A percentile compares a stretch with the other conserved stretches of the same genome.
phyloP scores from a whole-genome alignment of 2,888 invertebrate genomes.

The Drosophila algonquin region DNA sequence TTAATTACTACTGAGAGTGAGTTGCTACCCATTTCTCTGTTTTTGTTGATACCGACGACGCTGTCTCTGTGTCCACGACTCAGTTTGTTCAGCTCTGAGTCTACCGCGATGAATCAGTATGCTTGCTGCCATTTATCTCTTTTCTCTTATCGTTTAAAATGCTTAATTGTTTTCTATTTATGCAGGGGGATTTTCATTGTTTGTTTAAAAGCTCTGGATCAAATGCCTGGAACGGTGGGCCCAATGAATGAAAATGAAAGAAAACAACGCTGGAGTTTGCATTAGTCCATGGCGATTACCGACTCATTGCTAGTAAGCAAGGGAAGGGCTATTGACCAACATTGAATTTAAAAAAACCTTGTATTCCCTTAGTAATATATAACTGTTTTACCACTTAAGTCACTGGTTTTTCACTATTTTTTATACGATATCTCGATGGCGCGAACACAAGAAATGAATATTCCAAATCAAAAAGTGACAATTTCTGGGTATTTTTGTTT shows the following conservation, averaged over 20 bases:
- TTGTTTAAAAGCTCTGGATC: conserved; percentile 61
- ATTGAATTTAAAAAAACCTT: conserved; percentile 17
- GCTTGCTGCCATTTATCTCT: conserved; percentile 57
- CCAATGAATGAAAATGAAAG: background rate
- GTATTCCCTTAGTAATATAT: conserved; percentile 20
- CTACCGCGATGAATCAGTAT: conserved; percentile 58
- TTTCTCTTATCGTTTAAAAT: conserved; percentile 67
- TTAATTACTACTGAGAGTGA: conserved; percentile 53
- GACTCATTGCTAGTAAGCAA: background rate
- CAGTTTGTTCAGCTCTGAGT: conserved; percentile 4
- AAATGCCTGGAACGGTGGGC: conserved; percentile 30
- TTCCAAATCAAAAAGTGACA: conserved; percentile 44
- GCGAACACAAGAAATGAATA: conserved; percentile 50
- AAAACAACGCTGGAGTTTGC: conserved; percentile 16
- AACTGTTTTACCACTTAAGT: conserved; percentile 9
- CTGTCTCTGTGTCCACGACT: background rate
- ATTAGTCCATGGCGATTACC: background rate
- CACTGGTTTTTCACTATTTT: conserved; percentile 25
- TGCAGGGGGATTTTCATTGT: conserved; percentile 64
- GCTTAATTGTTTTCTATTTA: conserved; percentile 78
- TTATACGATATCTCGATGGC: conserved; percentile 55
- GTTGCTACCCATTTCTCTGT: conserved; percentile 23
- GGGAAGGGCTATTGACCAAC: conserved; percentile 11
- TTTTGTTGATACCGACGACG: conserved; percentile 5
- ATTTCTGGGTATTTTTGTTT: conserved; percentile 10